A percentile compares a stretch with the other conserved stretches of the same genome.
phyloP scores from a whole-genome alignment of 1,140 invertebrate species.

The Drosophila simulans region DNA sequence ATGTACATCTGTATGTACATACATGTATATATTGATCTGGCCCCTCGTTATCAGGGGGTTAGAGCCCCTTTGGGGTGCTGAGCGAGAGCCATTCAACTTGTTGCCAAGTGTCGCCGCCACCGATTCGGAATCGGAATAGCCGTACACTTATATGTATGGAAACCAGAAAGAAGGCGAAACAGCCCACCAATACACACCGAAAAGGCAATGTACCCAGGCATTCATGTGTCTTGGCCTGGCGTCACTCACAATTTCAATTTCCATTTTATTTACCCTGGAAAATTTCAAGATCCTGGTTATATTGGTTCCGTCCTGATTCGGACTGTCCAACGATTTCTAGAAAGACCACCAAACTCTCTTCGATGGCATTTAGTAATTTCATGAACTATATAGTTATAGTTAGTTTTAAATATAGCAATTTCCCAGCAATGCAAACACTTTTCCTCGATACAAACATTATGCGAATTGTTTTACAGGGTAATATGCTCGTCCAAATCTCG shows the following conservation, averaged over 20 bases:
- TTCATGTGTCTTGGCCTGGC: constrained; percentile 38
- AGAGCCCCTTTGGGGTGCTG: constrained; percentile 29
- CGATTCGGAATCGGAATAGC: constrained; percentile 41
- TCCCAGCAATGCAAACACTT: no score
- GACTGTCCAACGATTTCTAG: accelerated
- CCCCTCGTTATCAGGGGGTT: constrained; percentile 43
- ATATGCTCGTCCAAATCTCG: neutral
- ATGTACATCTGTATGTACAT: neutral
- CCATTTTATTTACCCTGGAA: constrained; percentile 22
- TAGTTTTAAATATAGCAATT: no score
- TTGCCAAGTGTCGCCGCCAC: constrained; percentile 61
- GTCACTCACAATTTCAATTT: constrained; percentile 47
- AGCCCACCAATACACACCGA: constrained; percentile 23
- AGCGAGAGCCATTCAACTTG: constrained; percentile 61
- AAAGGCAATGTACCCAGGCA: constrained; percentile 45
- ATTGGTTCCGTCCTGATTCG: no score
- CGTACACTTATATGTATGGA: constrained; percentile 17
- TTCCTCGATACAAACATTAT: no score
- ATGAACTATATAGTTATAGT: no score
- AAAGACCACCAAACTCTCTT: no score
- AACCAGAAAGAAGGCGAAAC: constrained; percentile 18
- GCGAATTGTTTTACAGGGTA: constrained; percentile 8
- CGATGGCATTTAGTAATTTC: no score
- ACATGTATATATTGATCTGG: constrained; percentile 30
- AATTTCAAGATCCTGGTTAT: neutral